Conservation (phyloP, 1,140 invertebrate genomes). For the Pseudomyrmex pallidus region DNA sequence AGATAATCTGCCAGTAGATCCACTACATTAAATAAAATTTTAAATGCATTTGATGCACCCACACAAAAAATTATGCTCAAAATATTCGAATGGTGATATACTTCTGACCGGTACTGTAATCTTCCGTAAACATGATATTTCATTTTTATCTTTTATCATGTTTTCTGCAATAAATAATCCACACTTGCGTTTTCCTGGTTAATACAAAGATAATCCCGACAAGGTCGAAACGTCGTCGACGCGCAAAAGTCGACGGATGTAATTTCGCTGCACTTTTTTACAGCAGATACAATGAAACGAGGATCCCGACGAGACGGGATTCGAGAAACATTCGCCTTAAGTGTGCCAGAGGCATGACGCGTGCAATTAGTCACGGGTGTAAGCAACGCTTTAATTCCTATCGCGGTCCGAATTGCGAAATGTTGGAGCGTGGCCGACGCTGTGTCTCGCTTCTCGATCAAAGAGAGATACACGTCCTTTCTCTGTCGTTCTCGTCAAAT, state of each 20-base stretch:
- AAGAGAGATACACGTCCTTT: conserved; percentile 19
- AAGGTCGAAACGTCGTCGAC: background rate
- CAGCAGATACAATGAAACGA: background rate
- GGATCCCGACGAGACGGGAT: conserved; percentile 40
- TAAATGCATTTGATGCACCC: too few relatives aligned
- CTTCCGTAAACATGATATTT: conserved; percentile 18
- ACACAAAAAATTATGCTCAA: too few relatives aligned
- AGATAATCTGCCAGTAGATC: too few relatives aligned
- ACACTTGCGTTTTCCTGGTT: background rate
- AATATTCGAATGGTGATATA: too few relatives aligned
- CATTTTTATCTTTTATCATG: background rate
- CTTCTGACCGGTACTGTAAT: too few relatives aligned
- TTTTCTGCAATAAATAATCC: background rate
- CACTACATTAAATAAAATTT: too few relatives aligned
- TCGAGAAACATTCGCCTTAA: conserved; percentile 55
- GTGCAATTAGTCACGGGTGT: conserved; percentile 66
- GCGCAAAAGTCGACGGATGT: background rate
- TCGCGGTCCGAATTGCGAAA: conserved; percentile 67
- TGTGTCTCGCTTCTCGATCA: conserved; percentile 1
- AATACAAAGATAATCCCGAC: background rate
- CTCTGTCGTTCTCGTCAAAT: conserved; percentile 50
- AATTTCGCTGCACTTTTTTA: background rate
- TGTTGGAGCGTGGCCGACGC: conserved; percentile 16
- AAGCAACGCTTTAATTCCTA: conserved; percentile 63
- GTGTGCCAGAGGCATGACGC: conserved; percentile 66